Conservation (phyloP, 2,113 vertebrate species). For the Melanostigma gelatinosum region DNA sequence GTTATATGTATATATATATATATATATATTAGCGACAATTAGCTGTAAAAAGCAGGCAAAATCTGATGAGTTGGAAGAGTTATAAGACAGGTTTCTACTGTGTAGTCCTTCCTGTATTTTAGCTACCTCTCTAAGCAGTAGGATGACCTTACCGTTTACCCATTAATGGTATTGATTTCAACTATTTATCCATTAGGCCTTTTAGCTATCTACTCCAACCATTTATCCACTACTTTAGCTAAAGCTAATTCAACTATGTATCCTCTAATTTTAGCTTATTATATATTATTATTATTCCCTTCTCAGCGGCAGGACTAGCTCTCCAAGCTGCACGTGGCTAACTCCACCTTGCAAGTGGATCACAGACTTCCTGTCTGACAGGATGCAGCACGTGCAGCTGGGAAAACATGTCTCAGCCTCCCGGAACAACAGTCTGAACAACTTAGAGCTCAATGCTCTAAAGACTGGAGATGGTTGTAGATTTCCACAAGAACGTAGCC, state of each 20-base stretch:
- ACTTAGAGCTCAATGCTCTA: too few relatives aligned
- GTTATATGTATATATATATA: too few relatives aligned
- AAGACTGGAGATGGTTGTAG: too few relatives aligned
- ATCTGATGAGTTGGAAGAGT: not conserved
- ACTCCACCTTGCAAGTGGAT: too few relatives aligned
- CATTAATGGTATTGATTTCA: not conserved
- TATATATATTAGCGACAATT: not conserved
- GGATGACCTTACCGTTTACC: not conserved
- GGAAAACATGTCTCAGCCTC: too few relatives aligned
- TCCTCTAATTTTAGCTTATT: not conserved
- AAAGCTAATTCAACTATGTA: not conserved
- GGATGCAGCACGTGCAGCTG: too few relatives aligned
- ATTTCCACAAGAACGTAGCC: too few relatives aligned
- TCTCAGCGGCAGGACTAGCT: too few relatives aligned
- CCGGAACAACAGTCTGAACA: too few relatives aligned
- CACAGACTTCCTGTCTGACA: too few relatives aligned
- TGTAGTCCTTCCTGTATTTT: not conserved
- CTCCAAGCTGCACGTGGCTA: too few relatives aligned
- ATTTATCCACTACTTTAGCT: not conserved
- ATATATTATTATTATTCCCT: too few relatives aligned
- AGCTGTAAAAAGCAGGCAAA: not conserved
- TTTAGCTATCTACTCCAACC: not conserved
- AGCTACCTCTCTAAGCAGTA: not conserved
- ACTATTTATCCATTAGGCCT: not conserved
- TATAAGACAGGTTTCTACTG: not conserved